Base-by-base conservation (phyloP, 2,113 vertebrate genomes). In the Daphoenositta chrysoptera region DNA sequence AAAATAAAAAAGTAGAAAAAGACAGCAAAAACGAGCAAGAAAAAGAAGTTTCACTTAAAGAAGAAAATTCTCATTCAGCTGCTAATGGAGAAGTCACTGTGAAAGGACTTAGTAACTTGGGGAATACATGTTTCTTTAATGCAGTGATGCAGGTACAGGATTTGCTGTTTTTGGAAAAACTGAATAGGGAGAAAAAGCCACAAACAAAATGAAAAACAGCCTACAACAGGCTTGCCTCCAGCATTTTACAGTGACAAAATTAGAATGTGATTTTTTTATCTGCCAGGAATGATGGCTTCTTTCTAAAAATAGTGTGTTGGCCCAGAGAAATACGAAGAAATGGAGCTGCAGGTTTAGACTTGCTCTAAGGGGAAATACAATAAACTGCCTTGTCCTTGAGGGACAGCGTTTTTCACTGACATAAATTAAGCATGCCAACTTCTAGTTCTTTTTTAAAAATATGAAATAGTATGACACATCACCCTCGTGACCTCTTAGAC, bases 121-220 rank as follows among this genome's bases (percentile, higher is more conserved):
- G 99, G 64, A 99, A 99, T 94, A 99, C 99, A 0, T 99, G 99
- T 88, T 99, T 99, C 97, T 99, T 99, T 90, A 99, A 99, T 77
- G 98, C 99, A 11, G 99, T 99, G 82, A 97, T 99, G 97, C 99
- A 99, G 99, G 99, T 99, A 95, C 7, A 7, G 16, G 61, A 64
- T 17, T 90, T 90, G 72, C 5, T 93, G n/a, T 35, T 87, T 21
- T 60, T 79, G 42, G 57, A 71, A 80, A 53, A 65, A 9, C 2
- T 60, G 5, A 65, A 58, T 70, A 53, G 18, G 8, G 33, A 39
- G 68, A 76, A 79, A 71, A 75, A 78, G 19, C 6, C 11, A 54
- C 15, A 20, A 66, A 31, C 9, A 48, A 47, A 28, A 37, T 7
- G 7, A 19, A 39, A 65, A 69, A 28, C 26, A 71, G 40, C 11